Evolutionary conservation across 2,797 vertebrate genomes (phyloP), one percentile per base, ranked within the genome.

Genomic region (Aviceda cuculoides): DNA sequence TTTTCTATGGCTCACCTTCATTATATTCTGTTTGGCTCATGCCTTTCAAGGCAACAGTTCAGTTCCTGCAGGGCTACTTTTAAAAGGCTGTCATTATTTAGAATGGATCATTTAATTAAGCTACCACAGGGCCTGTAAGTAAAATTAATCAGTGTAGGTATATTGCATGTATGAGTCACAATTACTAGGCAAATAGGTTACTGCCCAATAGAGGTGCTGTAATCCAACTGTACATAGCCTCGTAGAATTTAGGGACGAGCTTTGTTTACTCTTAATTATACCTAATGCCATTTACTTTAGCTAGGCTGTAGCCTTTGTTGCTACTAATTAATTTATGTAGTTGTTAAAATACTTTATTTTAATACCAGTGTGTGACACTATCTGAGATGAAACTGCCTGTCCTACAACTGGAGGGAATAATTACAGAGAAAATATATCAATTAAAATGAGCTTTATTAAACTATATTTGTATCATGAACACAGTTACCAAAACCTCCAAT

Each of bases 81-180:
- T 93, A 93, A 96, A 93, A 95, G 66, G n/a, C 92, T 96, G 87
- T 96, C 90, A 95, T 97, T 98, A 96, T 97, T 98, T 96, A 90
- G 56, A 97, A 97, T 85, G 81, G 90, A 96, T 97, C 91, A 96
- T 98, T 98, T 98, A 98, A 98, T 98, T 98, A 98, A 97, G 71
- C 83, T 87, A 96, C 96, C 95, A 93, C 89, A 91, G 90, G 91
- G 96, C 81, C 71, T 96, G 93, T 91, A 96, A 97, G 89, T 95
- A 95, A 97, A 98, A 98, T 98, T 97, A 98, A 98, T 98, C 97
- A 97, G 82, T 62, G 61, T 88, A 97, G 95, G 92, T 98, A 96
- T 97, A 98, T 94, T 93, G 81, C 82, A 95, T 97, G 91, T 96
- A 96, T 97, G 92, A 95, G 91, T 83, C 88, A 93, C 97, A 98